Percentiles rank a stretch among this genome's conserved stretches.
Conservation (phyloP, 2,797 vertebrate species). For the Periophthalmus magnuspinnatus region DNA sequence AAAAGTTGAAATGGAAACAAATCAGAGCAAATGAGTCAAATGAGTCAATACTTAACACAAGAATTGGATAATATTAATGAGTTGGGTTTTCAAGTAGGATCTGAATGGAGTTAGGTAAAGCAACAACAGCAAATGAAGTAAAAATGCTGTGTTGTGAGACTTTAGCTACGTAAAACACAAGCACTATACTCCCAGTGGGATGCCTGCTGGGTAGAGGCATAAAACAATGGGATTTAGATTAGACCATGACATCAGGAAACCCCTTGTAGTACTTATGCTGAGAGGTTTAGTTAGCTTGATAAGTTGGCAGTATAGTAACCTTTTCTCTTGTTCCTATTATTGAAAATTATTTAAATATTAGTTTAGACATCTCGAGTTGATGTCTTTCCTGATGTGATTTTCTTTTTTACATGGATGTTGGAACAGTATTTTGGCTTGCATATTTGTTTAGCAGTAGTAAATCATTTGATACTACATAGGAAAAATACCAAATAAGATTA, state of each 20-base stretch:
- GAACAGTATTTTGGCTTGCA: too few species aligned
- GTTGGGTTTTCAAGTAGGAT: constrained; percentile 20
- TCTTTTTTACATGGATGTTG: too few species aligned
- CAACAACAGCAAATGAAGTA: constrained; percentile 38
- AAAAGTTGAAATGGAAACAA: constrained; percentile 3
- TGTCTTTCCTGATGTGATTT: too few species aligned
- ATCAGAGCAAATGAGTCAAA: neutral
- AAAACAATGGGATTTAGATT: constrained; percentile 34
- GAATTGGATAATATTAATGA: constrained; percentile 13
- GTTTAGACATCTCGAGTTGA: too few species aligned
- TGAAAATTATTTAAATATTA: too few species aligned
- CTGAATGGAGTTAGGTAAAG: constrained; percentile 26
- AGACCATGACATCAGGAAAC: neutral
- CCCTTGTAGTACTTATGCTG: neutral
- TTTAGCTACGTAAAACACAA: constrained; percentile 38
- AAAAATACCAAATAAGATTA: neutral
- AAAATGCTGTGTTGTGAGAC: constrained; percentile 33
- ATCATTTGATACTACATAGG: too few species aligned
- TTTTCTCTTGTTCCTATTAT: too few species aligned
- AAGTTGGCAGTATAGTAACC: too few species aligned
- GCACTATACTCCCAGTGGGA: constrained; percentile 26
- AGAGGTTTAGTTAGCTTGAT: too few species aligned
- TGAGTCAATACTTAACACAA: constrained; percentile 7
- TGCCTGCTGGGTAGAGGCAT: constrained; percentile 10
- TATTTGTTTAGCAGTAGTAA: too few species aligned